Conservation (phyloP, 2,888 invertebrate genomes). For the Lasioglossum marginatum region DNA sequence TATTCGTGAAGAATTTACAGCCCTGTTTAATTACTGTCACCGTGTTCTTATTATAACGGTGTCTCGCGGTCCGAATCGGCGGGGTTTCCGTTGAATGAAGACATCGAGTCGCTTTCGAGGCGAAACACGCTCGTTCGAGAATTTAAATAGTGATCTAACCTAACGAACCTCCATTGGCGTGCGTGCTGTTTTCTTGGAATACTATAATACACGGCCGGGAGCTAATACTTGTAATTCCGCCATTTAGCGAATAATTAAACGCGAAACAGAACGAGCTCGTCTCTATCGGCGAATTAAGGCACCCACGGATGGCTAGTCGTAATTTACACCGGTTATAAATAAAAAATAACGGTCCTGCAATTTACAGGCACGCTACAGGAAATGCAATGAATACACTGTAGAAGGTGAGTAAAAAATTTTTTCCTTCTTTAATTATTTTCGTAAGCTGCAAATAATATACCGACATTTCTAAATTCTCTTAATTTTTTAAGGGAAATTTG, state of each 20-base stretch:
- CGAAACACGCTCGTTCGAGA: conserved; percentile 46
- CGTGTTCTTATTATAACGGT: conserved; percentile 26
- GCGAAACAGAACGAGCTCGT: not conserved
- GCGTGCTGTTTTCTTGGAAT: conserved; percentile 40
- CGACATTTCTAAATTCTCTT: not conserved
- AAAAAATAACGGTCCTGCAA: not conserved
- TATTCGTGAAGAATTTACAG: conserved; percentile 38
- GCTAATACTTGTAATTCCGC: conserved; percentile 52
- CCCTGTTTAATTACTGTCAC: conserved; percentile 43
- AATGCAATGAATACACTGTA: not conserved
- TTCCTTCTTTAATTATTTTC: no score
- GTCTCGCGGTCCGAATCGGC: conserved; percentile 31
- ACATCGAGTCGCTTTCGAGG: conserved; percentile 35
- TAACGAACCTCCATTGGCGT: conserved; percentile 49
- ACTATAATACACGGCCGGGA: not conserved
- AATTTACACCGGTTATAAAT: not conserved
- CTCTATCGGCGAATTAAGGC: not conserved
- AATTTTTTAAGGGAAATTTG: not conserved
- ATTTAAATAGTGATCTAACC: conserved; percentile 13
- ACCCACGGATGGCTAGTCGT: not conserved
- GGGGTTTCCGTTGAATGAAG: conserved; percentile 29
- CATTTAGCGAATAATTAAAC: conserved; percentile 33
- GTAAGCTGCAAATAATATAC: no score
- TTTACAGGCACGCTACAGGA: not conserved
- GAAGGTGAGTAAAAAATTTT: no score